Base-by-base conservation (phyloP, 2,888 invertebrate genomes). In the Andrena flavipes region DNA sequence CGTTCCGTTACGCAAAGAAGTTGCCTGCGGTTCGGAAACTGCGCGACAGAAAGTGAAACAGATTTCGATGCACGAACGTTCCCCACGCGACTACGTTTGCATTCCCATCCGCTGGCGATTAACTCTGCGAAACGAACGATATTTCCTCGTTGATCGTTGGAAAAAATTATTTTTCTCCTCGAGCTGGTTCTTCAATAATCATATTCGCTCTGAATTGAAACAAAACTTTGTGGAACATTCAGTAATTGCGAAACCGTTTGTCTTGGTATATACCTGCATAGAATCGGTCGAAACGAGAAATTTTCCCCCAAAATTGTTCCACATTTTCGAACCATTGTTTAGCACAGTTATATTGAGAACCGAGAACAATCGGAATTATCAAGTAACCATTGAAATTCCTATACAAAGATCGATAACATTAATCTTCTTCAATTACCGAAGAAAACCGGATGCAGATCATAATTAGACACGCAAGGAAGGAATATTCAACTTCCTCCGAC, bases 401-500 rank as follows among this genome's bases (percentile, higher is more conserved):
- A 8, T 26, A 20, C 20, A n/a, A 7, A 13, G 10, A 56, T 69
- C 13, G 20, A 13, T 42, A 13, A 16, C 23, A 35, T 8, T 7
- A 16, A 30, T 10, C 64, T 59, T 3, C 2, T 20, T n/a, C 48
- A 10, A 16, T 48, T 16, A 16, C 60, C 51, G 26, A 42, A 56
- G 16, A 20, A 64, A 29, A 7, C 30, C 26, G 1, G n/a, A 49
- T 33, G 13, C 20, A 13, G 20, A 30, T 4, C 10, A 35, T 26
- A 64, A 79, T 65, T 49, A 49, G 48, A 33, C 20, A 16, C 20
- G 42, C 20, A n/a, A 56, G 49, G 33, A 42, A 77, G 33, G 68
- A 68, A 80, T 75, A 73, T 80, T 82, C 70, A n/a, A 82, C 79
- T 84, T 80, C 75, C 62, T 77, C 70, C 74, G 62, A 76, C 73